Evolutionary conservation across 2,113 vertebrate species (phyloP), one percentile per base, ranked within the genome.

Genomic region (Hyperopisus bebe): DNA sequence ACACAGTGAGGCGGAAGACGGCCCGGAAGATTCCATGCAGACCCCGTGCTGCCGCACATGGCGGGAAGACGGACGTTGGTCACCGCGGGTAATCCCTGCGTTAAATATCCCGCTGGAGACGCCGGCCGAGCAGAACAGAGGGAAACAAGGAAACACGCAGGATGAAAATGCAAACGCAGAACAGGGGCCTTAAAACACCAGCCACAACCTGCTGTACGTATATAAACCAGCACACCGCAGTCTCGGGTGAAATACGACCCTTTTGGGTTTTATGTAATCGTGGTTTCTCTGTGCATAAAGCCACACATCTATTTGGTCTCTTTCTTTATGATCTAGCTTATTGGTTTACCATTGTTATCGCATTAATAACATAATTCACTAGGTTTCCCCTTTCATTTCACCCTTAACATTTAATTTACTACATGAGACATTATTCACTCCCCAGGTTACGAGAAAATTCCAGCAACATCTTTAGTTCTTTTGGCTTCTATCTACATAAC

Each of bases 1-100:
- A 93, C 92, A 92, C 89, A 80, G 87, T 77, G 91, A 93, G 91
- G 90, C 82, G 93, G 92, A 80, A 1, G 93, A 92, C 91, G 89
- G 91, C 53, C 92, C 87, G 91, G 92, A 3, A 11, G 87, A 90
- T 90, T 88, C 92, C 48, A 89, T 92, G 90, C 88, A 88, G 82
- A 27, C 46, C 11, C 21, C 9, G 46, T 2, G 44, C 42, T 4
- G 42, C 35, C 74, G 35, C 15, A 42, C 74, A 7, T 3, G 35
- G 5, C 35, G 15, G 27, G 74, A 6, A 15, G 35, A 2, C 2
- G 66, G 27, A 74, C 27, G 13, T 35, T 15, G 13, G 13, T 35
- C 66, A 3, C n/a, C 3, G 74, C 35, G 35, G 17, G 74, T 42
- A 42, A 80, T 27, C 35, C 62, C n/a, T 3, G 62, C n/a, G n/a